Evolutionary conservation across 1,140 invertebrate genomes (phyloP).

Genomic region (Triops longicaudatus): DNA sequence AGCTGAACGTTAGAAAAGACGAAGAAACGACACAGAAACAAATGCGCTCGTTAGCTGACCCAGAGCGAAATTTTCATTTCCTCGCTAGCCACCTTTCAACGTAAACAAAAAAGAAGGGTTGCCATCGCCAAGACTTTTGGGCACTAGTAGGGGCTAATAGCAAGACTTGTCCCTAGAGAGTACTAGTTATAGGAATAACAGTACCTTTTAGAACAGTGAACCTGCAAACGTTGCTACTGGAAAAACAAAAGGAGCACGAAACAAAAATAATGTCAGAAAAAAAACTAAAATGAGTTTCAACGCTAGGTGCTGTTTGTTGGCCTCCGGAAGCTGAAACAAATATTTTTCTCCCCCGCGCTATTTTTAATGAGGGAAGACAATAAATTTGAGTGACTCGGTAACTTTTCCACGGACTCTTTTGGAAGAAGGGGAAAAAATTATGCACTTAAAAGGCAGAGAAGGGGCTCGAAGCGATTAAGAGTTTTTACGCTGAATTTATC

Average conservation of each 20-base stretch:
- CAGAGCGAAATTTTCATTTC: constrained; percentile 2
- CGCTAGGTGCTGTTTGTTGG: neutral
- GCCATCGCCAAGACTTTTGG: neutral
- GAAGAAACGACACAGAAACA: neutral
- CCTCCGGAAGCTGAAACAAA: neutral
- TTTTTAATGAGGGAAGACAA: constrained; percentile 10
- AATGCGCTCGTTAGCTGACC: constrained; percentile 3
- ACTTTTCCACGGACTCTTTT: neutral
- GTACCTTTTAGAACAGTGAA: too few species aligned
- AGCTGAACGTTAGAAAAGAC: constrained; percentile 2
- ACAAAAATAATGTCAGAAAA: neutral
- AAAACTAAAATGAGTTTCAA: too few species aligned
- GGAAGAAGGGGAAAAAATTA: too few species aligned
- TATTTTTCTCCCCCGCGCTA: neutral
- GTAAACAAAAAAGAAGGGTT: neutral
- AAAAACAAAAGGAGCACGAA: neutral
- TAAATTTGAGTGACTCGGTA: neutral
- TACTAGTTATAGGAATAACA: neutral
- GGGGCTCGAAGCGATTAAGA: too few species aligned
- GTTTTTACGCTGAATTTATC: too few species aligned
- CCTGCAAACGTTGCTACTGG: too few species aligned
- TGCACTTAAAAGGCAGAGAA: too few species aligned
- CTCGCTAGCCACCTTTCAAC: neutral
- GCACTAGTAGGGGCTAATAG: neutral
- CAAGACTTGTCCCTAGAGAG: neutral